A percentile compares a stretch with the other conserved stretches of the same genome.
These are phyloP conservation scores for Papilio dardanus DNA, from an alignment of 1,140 invertebrate genomes.

Conservation along the genomic window DNA sequence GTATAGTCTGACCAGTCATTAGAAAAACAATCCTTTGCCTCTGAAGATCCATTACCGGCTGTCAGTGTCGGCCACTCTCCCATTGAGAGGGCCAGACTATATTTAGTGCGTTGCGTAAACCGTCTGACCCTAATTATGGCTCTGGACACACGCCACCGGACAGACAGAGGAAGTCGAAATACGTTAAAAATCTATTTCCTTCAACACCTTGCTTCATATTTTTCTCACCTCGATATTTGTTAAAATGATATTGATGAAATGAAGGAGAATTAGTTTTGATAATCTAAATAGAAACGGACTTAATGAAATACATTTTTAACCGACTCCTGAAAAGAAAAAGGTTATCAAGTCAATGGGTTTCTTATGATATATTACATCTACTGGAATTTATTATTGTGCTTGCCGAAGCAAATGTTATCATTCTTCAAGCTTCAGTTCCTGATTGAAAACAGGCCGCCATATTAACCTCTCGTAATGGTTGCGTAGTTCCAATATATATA, in stretches of 20 bases:
- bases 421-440: slow-evolving; percentile 3
- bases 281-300: no score
- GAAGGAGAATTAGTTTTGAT: no score
- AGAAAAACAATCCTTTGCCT: slow-evolving; percentile 8
- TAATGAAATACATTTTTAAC: no score
- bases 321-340: no score
- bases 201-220: not conserved
- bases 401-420: not conserved
- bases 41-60: slow-evolving; percentile 28
- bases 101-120: slow-evolving; percentile 55
- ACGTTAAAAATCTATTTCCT: slow-evolving; percentile 19
- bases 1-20: not conserved
- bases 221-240: not conserved
- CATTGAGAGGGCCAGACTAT: slow-evolving; percentile 52
- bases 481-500: not conserved
- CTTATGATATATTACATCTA: not conserved
- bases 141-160: slow-evolving; percentile 45
- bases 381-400: not conserved
- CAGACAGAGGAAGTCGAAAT: slow-evolving; percentile 43
- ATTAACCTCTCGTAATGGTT: not conserved
- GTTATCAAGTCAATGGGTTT: no score
- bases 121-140: slow-evolving; percentile 56
- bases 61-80: slow-evolving; percentile 36
- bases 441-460: not conserved
- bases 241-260: not conserved